Base-by-base conservation (phyloP, 2,888 invertebrate species). In the Aspidiotus destructor region DNA sequence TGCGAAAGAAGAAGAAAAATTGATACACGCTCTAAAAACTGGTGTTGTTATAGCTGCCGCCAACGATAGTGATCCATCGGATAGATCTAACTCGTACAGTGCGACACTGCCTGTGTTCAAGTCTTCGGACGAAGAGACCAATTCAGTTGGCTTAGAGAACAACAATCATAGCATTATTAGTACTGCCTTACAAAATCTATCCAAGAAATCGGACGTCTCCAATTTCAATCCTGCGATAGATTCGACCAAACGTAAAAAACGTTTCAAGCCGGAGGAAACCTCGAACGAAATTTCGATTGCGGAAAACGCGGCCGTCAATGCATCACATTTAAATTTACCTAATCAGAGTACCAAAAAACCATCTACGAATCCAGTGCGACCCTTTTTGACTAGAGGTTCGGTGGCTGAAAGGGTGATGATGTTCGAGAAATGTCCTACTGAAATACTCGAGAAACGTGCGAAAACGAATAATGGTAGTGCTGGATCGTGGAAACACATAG, bases 321-420 rank as follows among this genome's bases (percentile, higher is more conserved):
- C n/a, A 48, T 48, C 48, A 48, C 10, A 11, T n/a, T 13, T 3
- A 11, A 48, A 48, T n/a, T 11, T 17, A 52, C 69, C 54, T 13
- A 48, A 48, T n/a, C 28, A 28, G 28, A 28, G 5, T 28, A 28
- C 28, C 5, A 28, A 28, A 28, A 70, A 70, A 16, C 58, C 17
- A 40, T 28, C 58, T 63, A 44, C 78, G 73, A 86, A 84, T 76
- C 89, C 92, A 8, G 87, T 91, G 69, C 81, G 90, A 63, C 91
- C 91, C 15, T 91, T 92, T 78, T 81, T 92, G 67, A 91, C 92
- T 55, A 84, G 92, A 70, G 93, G 92, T 40, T 92, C 92, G 7
- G 93, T 93, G 3, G 92, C 92, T 40, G 93, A 93, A 76, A 81
- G 92, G 61, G 92, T 92, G 72, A 83, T 92, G 72, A 89, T 92